Conservation (phyloP, 2,888 invertebrate genomes). For the Papilio demoleus region DNA sequence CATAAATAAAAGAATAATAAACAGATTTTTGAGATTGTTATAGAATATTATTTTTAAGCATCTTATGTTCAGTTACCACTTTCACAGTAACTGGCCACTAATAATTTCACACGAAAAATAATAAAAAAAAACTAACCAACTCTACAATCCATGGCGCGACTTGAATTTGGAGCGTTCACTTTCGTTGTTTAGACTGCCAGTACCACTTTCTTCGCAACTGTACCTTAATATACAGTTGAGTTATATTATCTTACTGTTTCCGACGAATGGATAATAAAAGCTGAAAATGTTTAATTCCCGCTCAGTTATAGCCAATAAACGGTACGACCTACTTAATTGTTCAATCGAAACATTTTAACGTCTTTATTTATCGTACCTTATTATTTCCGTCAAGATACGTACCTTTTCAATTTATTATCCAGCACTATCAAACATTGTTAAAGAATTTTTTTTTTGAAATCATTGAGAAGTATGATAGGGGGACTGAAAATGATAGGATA, state of each 20-base stretch:
- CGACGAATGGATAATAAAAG: slow-evolving; percentile 3
- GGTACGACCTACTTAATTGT: slow-evolving; percentile 15
- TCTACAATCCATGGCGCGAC: slow-evolving; percentile 5
- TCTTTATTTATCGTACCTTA: background rate
- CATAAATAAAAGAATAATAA: no score
- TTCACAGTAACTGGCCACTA: background rate
- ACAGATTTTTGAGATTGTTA: no score
- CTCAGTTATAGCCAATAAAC: slow-evolving; percentile 13
- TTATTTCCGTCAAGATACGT: background rate
- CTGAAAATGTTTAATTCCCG: slow-evolving; percentile 17
- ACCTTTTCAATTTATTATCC: background rate
- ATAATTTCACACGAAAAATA: no score
- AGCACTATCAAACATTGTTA: background rate
- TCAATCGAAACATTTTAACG: slow-evolving; percentile 4
- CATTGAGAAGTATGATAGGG: no score
- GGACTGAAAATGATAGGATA: no score
- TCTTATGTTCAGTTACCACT: background rate
- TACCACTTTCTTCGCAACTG: background rate
- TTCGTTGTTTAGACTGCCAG: background rate
- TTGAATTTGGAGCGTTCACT: slow-evolving; percentile 7
- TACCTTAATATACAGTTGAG: slow-evolving; percentile 3
- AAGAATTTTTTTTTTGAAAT: background rate
- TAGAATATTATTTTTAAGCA: no score
- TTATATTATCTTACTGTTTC: background rate
- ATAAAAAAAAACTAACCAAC: background rate